phyloP scores from a whole-genome alignment of 2,113 vertebrate genomes.

The Amphilophus citrinellus region DNA sequence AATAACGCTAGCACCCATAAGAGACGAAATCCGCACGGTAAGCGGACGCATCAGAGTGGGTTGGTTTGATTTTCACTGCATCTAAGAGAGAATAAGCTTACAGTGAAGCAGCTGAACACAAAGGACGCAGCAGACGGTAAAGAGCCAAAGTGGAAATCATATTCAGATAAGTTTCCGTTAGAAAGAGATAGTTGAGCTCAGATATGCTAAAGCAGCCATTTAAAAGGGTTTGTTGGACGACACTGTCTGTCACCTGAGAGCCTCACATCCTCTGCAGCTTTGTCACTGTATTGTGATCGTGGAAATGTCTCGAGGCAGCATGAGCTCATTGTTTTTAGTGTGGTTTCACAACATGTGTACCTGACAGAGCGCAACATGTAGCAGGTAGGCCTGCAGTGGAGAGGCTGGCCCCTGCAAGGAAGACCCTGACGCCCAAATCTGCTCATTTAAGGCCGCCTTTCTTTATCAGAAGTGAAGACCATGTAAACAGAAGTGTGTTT shows the following conservation, averaged over 20 bases:
- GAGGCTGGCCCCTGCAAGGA: background rate
- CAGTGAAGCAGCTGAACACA: background rate
- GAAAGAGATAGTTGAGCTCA: background rate
- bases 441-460: background rate
- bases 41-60: background rate
- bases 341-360: background rate
- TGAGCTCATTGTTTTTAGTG: background rate
- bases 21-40: conserved; percentile 22
- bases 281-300: background rate
- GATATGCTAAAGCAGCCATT: conserved; percentile 16
- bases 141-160: background rate
- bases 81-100: background rate
- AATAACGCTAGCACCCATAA: background rate
- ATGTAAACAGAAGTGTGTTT: background rate
- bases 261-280: background rate
- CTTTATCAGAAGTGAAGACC: background rate
- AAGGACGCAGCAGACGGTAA: fast-evolving
- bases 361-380: conserved; percentile 73
- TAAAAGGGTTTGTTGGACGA: background rate
- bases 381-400: conserved; percentile 39
- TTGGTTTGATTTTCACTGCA: background rate
- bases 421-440: background rate
- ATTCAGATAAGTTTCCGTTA: background rate
- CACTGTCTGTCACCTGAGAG: fast-evolving
- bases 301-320: background rate